These are phyloP conservation scores for Crossocerus cetratus DNA, from an alignment of 2,888 invertebrate genomes.

Conservation along the genomic window DNA sequence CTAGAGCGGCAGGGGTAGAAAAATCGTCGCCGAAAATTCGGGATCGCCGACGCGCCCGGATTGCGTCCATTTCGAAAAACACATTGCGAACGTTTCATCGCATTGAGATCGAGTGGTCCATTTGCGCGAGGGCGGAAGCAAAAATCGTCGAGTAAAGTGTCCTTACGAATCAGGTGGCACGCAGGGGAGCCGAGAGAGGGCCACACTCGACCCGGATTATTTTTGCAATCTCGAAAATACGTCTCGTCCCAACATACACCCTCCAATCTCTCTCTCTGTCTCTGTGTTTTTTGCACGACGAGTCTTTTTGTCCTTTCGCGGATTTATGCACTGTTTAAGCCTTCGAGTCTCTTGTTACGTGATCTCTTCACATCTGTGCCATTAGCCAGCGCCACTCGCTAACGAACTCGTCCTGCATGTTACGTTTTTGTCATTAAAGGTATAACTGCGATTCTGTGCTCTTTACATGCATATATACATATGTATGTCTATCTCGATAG, in stretches of 20 bases:
- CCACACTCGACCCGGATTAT: background rate
- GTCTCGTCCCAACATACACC: background rate
- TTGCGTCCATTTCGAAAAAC: background rate
- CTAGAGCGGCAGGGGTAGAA: too few relatives aligned
- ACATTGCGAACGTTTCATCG: slow-evolving; percentile 19
- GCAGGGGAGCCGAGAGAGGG: background rate
- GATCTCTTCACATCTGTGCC: too few relatives aligned
- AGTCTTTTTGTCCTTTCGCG: too few relatives aligned
- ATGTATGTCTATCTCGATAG: too few relatives aligned
- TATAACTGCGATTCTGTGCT: too few relatives aligned
- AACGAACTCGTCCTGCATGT: too few relatives aligned
- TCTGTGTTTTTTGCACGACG: background rate
- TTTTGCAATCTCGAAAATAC: slow-evolving; percentile 11
- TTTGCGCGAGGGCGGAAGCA: background rate
- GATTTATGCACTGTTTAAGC: too few relatives aligned
- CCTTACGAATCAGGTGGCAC: background rate
- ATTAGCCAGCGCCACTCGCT: too few relatives aligned
- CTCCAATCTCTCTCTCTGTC: background rate
- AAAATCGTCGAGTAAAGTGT: slow-evolving; percentile 11
- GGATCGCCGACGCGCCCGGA: background rate
- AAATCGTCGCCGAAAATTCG: too few relatives aligned
- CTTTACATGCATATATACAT: too few relatives aligned
- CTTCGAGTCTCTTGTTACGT: too few relatives aligned
- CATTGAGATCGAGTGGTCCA: slow-evolving; percentile 9
- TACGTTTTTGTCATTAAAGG: too few relatives aligned